Evolutionary conservation across 2,113 vertebrate species (phyloP).

Genomic region (Paedocypris sp.): DNA sequence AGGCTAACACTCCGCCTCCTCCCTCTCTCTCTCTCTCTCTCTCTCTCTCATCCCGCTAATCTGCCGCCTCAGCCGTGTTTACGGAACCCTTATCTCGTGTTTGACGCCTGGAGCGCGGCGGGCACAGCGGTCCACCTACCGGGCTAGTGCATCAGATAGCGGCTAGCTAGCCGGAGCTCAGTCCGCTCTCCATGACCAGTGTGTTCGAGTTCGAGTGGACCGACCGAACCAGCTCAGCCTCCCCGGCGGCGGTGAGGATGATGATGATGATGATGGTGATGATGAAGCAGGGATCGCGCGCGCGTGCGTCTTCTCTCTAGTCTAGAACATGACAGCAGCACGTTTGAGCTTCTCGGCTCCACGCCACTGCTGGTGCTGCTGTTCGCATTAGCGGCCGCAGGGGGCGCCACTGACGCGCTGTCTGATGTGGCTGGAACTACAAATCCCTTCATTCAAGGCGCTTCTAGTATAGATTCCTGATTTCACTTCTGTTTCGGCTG

Average conservation of each 20-base stretch:
- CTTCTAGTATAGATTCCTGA: too few species aligned
- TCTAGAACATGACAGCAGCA: slow-evolving; percentile 8
- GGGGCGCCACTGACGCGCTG: neutral
- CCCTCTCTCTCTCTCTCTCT: too few species aligned
- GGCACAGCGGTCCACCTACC: neutral
- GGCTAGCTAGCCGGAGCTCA: slow-evolving; percentile 18
- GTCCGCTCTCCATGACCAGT: slow-evolving; percentile 17
- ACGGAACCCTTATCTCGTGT: neutral
- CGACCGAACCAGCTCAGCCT: slow-evolving; percentile 20
- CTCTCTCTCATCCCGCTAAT: neutral
- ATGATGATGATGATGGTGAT: too few species aligned
- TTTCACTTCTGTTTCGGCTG: too few species aligned
- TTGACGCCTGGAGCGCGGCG: neutral
- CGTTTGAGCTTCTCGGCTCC: neutral
- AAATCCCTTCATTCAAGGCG: too few species aligned
- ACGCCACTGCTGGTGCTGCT: neutral
- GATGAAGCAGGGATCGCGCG: too few species aligned
- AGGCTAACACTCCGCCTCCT: slow-evolving; percentile 13
- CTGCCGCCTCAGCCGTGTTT: neutral
- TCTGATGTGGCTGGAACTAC: too few species aligned
- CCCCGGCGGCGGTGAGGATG: slow-evolving; percentile 27
- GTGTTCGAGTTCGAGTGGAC: neutral
- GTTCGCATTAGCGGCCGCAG: neutral
- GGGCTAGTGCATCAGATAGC: slow-evolving; percentile 25
- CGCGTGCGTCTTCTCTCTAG: neutral